Base-by-base conservation (phyloP, 1,140 invertebrate genomes). In the Trigoniulus corallinus region DNA sequence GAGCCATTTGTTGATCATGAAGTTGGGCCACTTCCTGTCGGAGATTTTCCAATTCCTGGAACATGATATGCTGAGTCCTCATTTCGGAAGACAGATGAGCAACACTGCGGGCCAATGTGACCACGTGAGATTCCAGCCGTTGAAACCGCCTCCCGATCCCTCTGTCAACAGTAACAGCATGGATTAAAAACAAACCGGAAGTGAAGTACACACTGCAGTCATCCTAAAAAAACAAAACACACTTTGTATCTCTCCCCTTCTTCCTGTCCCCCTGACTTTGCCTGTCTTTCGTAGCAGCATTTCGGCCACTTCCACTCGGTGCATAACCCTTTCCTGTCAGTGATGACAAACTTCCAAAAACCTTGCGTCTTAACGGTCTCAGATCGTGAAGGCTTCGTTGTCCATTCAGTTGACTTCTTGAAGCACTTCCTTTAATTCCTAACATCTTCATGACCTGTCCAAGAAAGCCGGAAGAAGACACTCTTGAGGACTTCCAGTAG, bases 51-150 rank as follows among this genome's bases (percentile, higher is more conserved):
- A 94, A 81, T 72, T 92, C 87, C 72, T 80, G 63, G 62, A 89
- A 81, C 72, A 88, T 82, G 15, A 88, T 68, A 67, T 88, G 88
- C 60, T 93, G 86, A 1, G 84, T 86, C 53, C 86, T 69, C 80
- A 93, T 87, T 72, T 94, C 88, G 1, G 84, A 87, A 18, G 87
- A 91, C 2, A 93, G 68, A 67, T 92, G 88, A 22, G 88, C 88
- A n/a, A 93, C 87, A 53, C 84, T 89, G 50, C 87, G 72, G 1
- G 88, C 88, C 43, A 94, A 67, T 3, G 88, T 92, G 7, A 92
- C 85, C 12, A 93, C 87, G 64, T 94, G 88, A 7, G 84, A 85
- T 67, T 94, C 89, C 47, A 94, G 67, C 18, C 86, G 71, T 65
- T 91, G 85, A 65, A 93, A 91, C 47, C 88, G 72, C 64, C 86